Percentiles rank a stretch among this genome's conserved stretches.
Evolutionary conservation across 2,888 invertebrate species (phyloP).

Genomic region (Sialis fuliginosa): DNA sequence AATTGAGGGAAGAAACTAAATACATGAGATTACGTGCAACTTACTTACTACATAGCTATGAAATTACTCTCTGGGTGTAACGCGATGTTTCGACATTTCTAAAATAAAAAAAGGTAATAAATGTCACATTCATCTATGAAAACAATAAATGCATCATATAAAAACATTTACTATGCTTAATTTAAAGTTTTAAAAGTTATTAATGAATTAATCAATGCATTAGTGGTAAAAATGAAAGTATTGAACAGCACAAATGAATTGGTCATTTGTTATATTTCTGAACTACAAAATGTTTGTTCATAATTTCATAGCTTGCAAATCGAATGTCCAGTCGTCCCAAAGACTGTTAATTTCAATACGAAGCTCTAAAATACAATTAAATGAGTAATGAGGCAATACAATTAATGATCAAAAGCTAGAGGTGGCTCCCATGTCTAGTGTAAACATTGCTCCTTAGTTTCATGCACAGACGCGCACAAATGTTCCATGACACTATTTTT

Average conservation of each 20-base stretch:
- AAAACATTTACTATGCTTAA: neutral
- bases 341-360: too few relatives aligned
- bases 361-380: neutral
- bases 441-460: constrained; percentile 24
- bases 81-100: constrained; percentile 14
- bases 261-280: too few relatives aligned
- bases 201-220: constrained; percentile 1
- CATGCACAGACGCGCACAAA: constrained; percentile 20
- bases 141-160: neutral
- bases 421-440: constrained; percentile 31
- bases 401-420: constrained; percentile 11
- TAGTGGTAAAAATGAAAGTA: neutral
- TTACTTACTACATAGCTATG: constrained; percentile 41
- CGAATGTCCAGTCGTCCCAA: too few relatives aligned
- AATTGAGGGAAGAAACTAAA: neutral
- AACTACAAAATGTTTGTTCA: too few relatives aligned
- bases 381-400: constrained; percentile 3
- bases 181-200: constrained; percentile 4
- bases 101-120: constrained; percentile 13
- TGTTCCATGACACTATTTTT: constrained; percentile 17
- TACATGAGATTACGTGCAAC: neutral
- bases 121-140: too few relatives aligned
- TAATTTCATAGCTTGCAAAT: too few relatives aligned
- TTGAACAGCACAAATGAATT: constrained; percentile 5
- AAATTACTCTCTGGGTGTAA: constrained; percentile 23